Base-by-base conservation (phyloP, 2,797 vertebrate genomes). In the Halcyon leucocephala region DNA sequence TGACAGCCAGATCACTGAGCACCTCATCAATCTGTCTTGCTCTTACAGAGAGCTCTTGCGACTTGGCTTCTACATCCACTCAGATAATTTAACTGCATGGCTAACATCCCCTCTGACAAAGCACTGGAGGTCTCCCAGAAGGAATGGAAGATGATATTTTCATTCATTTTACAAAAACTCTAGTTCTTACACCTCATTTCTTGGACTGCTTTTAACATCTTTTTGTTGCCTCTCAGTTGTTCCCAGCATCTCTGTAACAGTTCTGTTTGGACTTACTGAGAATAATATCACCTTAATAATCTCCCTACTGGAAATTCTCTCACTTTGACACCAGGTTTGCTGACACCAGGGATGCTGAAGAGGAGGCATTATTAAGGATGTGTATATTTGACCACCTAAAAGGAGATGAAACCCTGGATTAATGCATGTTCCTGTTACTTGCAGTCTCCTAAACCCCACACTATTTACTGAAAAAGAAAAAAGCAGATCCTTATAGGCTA, bases 11-110 rank as follows among this genome's bases (percentile, higher is more conserved):
- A 60, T 93, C 74, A 93, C 29, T 12, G 25, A 95, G 77, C 62
- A 95, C 73, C 86, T 96, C 83, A 82, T 94, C 70, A 86, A 73
- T 93, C 77, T 82, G 42, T 66, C 83, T 77, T 86, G 60, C n/a
- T 85, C 25, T 49, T 60, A 39, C 20, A 2, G 10, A 73, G 25
- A 25, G 12, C 25, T 71, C 54, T 88, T 88, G 22, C 24, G 29
- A 83, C 81, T 91, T 81, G 82, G 28, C 29, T 66, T 70, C 46
- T 55, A 31, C 46, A 24, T 84, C 57, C 51, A 20, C 19, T 16
- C 24, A 76, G 39, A 69, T 21, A 25, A 46, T 83, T 14, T 81
- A 89, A 82, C 22, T 60, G 28, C 3, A 19, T 15, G 10, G 39
- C 10, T 51, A 88, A 83, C 29, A 67, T 85, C 67, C 92, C 49